Evolutionary conservation across 2,888 invertebrate species (phyloP), one percentile per base, ranked within the genome.

Genomic region (Eurois occulta): DNA sequence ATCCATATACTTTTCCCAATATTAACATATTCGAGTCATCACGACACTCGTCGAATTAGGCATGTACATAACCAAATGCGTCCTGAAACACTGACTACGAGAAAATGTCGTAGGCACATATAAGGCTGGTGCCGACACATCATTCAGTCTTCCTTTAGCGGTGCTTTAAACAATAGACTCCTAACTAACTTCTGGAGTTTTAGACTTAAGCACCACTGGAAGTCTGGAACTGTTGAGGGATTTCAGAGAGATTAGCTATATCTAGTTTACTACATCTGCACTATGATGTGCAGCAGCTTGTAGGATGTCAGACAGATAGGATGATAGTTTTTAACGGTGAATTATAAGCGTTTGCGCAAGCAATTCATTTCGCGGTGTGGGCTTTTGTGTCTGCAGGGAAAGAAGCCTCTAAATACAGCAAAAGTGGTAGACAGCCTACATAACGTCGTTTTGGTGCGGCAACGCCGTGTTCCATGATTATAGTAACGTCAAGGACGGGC

Each of bases 401-500:
- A 46, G 4, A 24, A 48, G 28, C 7, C 28, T 24, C 18, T 52
- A 52, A 64, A 64, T 41, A 46, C 55, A 64, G 16, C 35, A 46
- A 58, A 32, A 60, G 35, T 38, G 35, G 41, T 35, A 64, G 41
- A 28, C 55, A 48, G 41, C 55, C 58, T 52, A 69, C 18, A 55
- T 69, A n/a, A 55, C 16, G 62, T 80, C 60, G 52, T 35, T 35
- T 1, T 41, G 46, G 38, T 80, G 41, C 65, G 75, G 35, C 60
- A 52, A 16, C 48, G 48, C 52, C 55, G 18, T 18, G 52, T 28
- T 77, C 28, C 60, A 62, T 75, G 55, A 58, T 67, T 62, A 55
- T 68, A 67, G 66, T 24, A 48, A 18, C 46, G 58, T 60, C 86
- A 86, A 87, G 86, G 86, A 66, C 88, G 69, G 38, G 13, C 62